A percentile compares a stretch with the other conserved stretches of the same genome.
phyloP scores from a whole-genome alignment of 1,140 invertebrate species.

The Cardiocondyla obscurior region DNA sequence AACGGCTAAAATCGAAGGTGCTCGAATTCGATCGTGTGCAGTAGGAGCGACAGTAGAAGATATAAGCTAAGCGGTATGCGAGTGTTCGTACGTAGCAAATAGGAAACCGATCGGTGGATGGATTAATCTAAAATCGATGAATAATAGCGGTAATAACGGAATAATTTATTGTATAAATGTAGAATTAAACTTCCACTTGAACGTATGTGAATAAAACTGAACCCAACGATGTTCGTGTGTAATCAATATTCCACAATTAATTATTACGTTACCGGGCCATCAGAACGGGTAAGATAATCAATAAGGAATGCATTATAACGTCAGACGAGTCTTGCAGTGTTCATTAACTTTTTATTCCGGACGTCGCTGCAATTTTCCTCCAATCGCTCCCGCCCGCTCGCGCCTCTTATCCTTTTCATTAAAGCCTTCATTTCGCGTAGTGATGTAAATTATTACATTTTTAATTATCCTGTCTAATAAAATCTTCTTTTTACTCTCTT shows the following conservation, averaged over 20 bases:
- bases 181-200: conserved; percentile 19
- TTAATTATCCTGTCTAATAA: conserved; percentile 57
- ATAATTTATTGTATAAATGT: conserved; percentile 47
- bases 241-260: conserved; percentile 57
- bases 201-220: background rate
- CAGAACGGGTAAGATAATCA: conserved; percentile 49
- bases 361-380: conserved; percentile 54
- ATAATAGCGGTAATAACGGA: conserved; percentile 5
- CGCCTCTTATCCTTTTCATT: conserved; percentile 58
- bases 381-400: conserved; percentile 31
- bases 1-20: background rate
- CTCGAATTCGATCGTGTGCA: background rate
- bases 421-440: conserved; percentile 56
- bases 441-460: conserved; percentile 59
- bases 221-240: conserved; percentile 23
- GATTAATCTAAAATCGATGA: conserved; percentile 33
- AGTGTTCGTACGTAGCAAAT: background rate
- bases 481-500: conserved; percentile 19
- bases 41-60: background rate
- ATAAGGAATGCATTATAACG: conserved; percentile 57
- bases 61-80: background rate
- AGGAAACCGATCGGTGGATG: conserved; percentile 18
- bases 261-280: conserved; percentile 53
- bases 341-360: conserved; percentile 57
- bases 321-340: conserved; percentile 45